phyloP scores from a whole-genome alignment of 1,140 invertebrate species.

The Atta colombica region DNA sequence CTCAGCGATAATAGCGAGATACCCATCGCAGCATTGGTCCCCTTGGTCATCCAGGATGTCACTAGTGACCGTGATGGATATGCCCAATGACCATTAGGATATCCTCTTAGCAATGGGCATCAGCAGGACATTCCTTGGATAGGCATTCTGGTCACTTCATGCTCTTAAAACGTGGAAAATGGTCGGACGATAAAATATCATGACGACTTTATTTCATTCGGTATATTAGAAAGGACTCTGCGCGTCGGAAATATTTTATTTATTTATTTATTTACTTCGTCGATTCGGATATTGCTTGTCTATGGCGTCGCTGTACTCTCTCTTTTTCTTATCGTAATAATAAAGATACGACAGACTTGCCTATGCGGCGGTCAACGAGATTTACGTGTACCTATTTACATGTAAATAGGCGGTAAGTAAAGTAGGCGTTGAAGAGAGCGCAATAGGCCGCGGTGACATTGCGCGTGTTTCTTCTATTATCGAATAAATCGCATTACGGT shows the following conservation, averaged over 20 bases:
- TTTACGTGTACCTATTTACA: conserved; percentile 32
- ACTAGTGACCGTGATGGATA: conserved; percentile 42
- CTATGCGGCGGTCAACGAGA: conserved; percentile 31
- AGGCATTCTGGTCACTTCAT: conserved; percentile 9
- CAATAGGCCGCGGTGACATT: conserved; percentile 37
- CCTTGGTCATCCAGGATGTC: conserved; percentile 55
- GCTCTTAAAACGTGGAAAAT: conserved; percentile 47
- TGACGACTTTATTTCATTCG: conserved; percentile 40
- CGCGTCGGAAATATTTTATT: conserved; percentile 35
- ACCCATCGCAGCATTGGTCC: conserved; percentile 49
- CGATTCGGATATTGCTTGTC: conserved; percentile 44
- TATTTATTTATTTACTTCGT: background rate
- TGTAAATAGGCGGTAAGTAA: conserved; percentile 37
- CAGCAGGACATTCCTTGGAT: background rate
- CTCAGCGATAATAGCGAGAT: conserved; percentile 32
- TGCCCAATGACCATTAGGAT: conserved; percentile 40
- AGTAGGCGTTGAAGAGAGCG: conserved; percentile 34
- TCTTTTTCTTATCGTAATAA: background rate
- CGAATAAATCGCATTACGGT: conserved; percentile 16
- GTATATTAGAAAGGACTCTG: conserved; percentile 42
- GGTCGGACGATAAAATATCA: conserved; percentile 42
- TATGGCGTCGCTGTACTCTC: conserved; percentile 35
- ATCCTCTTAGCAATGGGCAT: conserved; percentile 26
- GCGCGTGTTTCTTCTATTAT: background rate
- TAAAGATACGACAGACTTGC: conserved; percentile 32